Conservation (phyloP, 2,797 vertebrate genomes). For the Sebastes minor region DNA sequence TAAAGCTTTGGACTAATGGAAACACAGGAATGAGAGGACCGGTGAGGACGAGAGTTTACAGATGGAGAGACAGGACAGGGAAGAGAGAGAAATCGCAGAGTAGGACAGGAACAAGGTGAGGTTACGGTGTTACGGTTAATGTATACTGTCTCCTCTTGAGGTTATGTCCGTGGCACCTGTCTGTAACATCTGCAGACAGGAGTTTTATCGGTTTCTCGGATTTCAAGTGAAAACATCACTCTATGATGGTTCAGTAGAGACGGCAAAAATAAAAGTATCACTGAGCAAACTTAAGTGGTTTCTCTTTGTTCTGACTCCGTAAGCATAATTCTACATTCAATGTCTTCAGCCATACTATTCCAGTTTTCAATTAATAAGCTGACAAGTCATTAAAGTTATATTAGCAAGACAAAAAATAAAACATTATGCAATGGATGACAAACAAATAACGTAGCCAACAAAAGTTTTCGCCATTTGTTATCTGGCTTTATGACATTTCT, state of each 20-base stretch:
- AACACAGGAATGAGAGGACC: conserved; percentile 20
- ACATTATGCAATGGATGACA: background rate
- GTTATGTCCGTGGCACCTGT: background rate
- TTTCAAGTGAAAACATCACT: background rate
- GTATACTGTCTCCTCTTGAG: background rate
- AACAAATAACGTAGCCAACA: background rate
- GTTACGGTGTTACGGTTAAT: background rate
- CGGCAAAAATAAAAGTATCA: background rate
- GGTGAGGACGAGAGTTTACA: conserved; percentile 12
- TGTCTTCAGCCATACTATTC: background rate
- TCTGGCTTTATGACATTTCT: background rate
- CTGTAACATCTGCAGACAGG: background rate
- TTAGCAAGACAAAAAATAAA: background rate
- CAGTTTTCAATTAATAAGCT: background rate
- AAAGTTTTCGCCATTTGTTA: background rate
- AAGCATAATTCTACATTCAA: background rate
- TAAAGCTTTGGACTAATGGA: conserved; percentile 66
- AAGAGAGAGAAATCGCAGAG: background rate
- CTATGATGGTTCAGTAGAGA: background rate
- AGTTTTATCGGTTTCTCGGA: background rate
- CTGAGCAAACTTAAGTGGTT: too few relatives aligned
- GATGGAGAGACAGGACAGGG: conserved; percentile 8
- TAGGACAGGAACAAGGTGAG: background rate
- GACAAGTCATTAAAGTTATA: background rate
- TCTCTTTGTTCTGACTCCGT: background rate